Base-by-base conservation (phyloP, 2,888 invertebrate species). In the Eueremaeus valkanovi region DNA sequence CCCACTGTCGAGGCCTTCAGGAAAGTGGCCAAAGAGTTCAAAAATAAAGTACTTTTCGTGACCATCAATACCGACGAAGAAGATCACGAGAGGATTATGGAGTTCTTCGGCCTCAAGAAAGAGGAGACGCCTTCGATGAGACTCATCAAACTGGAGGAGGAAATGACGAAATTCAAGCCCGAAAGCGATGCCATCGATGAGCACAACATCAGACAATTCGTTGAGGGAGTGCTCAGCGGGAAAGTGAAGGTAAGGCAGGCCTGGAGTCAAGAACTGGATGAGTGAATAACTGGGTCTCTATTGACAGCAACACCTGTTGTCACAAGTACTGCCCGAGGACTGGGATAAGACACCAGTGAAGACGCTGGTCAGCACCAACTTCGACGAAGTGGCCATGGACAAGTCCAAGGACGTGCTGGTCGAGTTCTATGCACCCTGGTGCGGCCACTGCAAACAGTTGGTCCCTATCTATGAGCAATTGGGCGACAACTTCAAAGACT, bases 41-140 rank as follows among this genome's bases (percentile, higher is more conserved):
- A 92, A 83, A 94, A 93, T 83, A 90, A 90, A 85, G 89, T 97
- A 81, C 88, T 99, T 82, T 94, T 96, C 82, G 97, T 99, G 40
- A 92, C 92, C 81, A 94, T 99, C 84, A 92, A 99, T 85, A 90
- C 93, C 72, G 95, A 93, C 82, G 92, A 95, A 83, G 92, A 93
- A 83, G 98, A 99, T 84, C 97, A 99, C 85, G 90, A 91, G 81
- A 89, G 98, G 82, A 98, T 99, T 84, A 87, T 99, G 83, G 99
- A 99, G 86, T 99, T 97, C 92, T 99, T 99, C 85, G 98, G 97
- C 81, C 90, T 98, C 89, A 92, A 91, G 86, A 92, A 92, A 84
- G 92, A 92, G n/a, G 94, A 94, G 83, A 89, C 92, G 18, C 95
- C 95, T 11, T 89, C 91, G 1, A 91, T 94, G 82, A 90, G 97